Evolutionary conservation across 2,113 vertebrate species (phyloP), one percentile per base, ranked within the genome.

Genomic region (Gila orcuttii): DNA sequence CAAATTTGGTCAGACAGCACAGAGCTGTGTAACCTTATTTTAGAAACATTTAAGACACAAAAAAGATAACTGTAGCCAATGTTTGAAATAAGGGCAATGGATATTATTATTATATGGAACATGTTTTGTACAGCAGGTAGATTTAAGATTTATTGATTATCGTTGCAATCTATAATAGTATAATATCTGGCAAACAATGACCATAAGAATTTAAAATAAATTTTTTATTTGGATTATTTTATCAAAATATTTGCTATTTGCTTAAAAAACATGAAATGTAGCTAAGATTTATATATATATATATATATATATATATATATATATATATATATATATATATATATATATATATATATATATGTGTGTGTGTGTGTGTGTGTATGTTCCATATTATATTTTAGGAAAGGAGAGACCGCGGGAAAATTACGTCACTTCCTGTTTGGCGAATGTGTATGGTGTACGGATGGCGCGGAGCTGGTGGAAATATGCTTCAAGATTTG

Each of bases 361-460:
- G 28, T 28, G 28, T 28, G 28, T 28, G 28, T 28, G 28, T 28
- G 28, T 28, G 28, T 28, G 28, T 28, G 28, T 50, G 4, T 50
- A 1, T 15, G 42, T 9, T 42, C 42, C 33, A 33, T 33, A 9
- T 10, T 42, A 42, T 42, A 2, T 62, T 76, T 71, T 47, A 57
- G 57, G 11, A 66, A 57, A 59, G 11, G 81, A 85, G 89, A 92
- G 82, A 93, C 91, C 94, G 94, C 95, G 94, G 93, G 94, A 95
- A 95, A 95, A 94, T 95, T 91, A 92, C 89, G 89, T 90, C 88
- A 94, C 92, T 94, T 95, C 94, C 95, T 90, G 93, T 93, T 89
- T 80, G 81, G 82, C 76, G 82, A 88, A 31, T 5, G 25, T 77
- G 74, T 21, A 55, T 86, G 64, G 62, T 57, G 64, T 19, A 45